These are phyloP conservation scores for Villa cingulata DNA, from an alignment of 2,888 invertebrate genomes.

Conservation along the genomic window DNA sequence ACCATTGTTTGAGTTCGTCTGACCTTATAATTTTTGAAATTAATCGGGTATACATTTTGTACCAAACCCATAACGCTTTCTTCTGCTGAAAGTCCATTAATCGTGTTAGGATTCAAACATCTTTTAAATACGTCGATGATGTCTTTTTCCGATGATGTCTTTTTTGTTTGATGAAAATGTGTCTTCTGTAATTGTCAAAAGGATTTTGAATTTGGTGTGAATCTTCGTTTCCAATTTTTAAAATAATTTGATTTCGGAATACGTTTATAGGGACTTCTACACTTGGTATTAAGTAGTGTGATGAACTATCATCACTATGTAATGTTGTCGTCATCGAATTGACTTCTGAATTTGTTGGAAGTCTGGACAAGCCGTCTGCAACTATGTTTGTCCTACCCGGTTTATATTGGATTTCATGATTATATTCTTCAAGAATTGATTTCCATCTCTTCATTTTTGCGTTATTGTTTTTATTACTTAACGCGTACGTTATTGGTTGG, in stretches of 20 bases:
- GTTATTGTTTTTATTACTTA: slow-evolving; percentile 3
- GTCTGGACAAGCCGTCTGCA: slow-evolving; percentile 6
- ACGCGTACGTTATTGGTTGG: slow-evolving; percentile 1
- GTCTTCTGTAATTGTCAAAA: no score
- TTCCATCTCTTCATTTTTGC: slow-evolving; percentile 6
- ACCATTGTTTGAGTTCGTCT: not conserved
- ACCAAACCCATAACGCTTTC: no score
- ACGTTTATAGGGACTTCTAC: not conserved
- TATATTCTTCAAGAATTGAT: slow-evolving; percentile 6
- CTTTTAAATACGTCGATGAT: no score
- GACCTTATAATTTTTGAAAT: slow-evolving; percentile 1
- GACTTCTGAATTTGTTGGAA: not conserved
- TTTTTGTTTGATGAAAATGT: not conserved
- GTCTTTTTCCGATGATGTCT: no score
- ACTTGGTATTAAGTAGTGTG: not conserved
- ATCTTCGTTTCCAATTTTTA: not conserved
- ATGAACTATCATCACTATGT: not conserved
- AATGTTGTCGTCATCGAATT: not conserved
- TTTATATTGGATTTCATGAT: slow-evolving; percentile 3
- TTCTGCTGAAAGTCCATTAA: no score
- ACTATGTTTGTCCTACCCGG: slow-evolving; percentile 5
- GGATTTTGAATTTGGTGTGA: no score
- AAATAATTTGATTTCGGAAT: not conserved
- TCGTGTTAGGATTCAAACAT: no score
- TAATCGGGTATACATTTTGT: not conserved